Percentiles rank a stretch among this genome's conserved stretches.
Conservation (phyloP, 2,797 vertebrate species). For the Malacoctenus gilli region DNA sequence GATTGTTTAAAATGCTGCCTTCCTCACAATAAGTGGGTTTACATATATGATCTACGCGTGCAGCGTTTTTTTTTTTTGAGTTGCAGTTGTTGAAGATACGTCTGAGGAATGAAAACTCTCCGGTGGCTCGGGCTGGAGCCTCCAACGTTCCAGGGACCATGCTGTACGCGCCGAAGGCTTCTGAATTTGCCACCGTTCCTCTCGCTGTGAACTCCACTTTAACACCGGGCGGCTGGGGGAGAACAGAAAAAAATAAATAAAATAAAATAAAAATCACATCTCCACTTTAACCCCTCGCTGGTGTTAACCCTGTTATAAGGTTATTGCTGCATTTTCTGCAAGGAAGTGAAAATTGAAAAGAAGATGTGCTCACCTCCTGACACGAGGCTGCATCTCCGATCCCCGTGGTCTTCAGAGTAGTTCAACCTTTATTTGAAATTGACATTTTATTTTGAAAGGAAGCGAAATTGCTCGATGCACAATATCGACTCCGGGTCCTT, state of each 20-base stretch:
- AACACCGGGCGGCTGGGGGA: conserved; percentile 13
- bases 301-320: conserved; percentile 4
- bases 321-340: conserved; percentile 10
- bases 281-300: conserved; percentile 5
- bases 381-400: conserved; percentile 1
- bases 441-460: conserved; percentile 25
- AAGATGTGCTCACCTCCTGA: neutral
- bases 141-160: neutral
- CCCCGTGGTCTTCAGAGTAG: conserved; percentile 3
- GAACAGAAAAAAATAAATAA: too few species aligned
- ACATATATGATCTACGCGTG: too few species aligned
- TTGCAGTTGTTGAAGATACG: too few species aligned
- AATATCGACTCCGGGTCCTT: conserved; percentile 18
- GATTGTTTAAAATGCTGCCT: too few species aligned
- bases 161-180: conserved; percentile 1
- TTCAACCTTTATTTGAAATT: conserved; percentile 19
- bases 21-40: too few species aligned
- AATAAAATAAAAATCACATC: too few species aligned
- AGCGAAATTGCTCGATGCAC: conserved; percentile 16
- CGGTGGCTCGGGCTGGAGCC: neutral
- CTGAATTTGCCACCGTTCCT: neutral
- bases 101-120: too few species aligned
- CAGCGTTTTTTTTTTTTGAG: too few species aligned
- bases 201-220: conserved; percentile 1
- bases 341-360: conserved; percentile 28